These are phyloP conservation scores for Oophaga sylvatica DNA, from an alignment of 2,797 vertebrate species.

Conservation along the genomic window DNA sequence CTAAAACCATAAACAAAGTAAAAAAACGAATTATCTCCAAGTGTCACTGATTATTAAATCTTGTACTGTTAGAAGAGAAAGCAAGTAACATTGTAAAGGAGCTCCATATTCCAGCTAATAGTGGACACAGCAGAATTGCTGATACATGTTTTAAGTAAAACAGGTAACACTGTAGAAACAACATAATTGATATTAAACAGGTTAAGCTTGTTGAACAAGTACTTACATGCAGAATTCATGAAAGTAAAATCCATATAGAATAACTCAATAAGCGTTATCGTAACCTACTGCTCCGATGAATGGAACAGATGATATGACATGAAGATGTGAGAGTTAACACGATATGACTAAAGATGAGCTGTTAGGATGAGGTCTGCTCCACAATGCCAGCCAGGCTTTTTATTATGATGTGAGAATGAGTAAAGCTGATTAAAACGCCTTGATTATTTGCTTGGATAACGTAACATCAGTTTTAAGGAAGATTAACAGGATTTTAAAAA, in stretches of 20 bases:
- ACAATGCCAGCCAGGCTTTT: slow-evolving; percentile 3
- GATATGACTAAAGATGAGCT: slow-evolving; percentile 8
- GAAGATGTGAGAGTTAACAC: not conserved
- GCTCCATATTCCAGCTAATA: not conserved
- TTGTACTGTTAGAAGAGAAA: not conserved
- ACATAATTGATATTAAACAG: not conserved
- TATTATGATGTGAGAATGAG: slow-evolving; percentile 36
- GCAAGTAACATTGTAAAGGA: not conserved
- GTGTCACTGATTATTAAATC: too few relatives aligned
- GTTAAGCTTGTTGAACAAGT: not conserved
- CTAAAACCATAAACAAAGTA: too few relatives aligned
- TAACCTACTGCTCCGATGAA: not conserved
- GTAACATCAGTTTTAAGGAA: slow-evolving; percentile 17
- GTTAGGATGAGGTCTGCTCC: slow-evolving; percentile 5
- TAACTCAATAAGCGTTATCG: not conserved
- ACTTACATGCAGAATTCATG: slow-evolving; percentile 10
- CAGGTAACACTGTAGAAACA: too few relatives aligned
- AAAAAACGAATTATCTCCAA: too few relatives aligned
- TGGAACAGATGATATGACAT: not conserved
- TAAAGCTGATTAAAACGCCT: slow-evolving; percentile 51
- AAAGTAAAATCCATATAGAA: not conserved
- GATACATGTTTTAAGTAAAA: not conserved
- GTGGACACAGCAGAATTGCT: not conserved
- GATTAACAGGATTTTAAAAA: slow-evolving; percentile 41
- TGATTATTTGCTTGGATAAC: slow-evolving; percentile 45